Conservation (phyloP, 2,113 vertebrate species). For the Salvelinus namaycush region DNA sequence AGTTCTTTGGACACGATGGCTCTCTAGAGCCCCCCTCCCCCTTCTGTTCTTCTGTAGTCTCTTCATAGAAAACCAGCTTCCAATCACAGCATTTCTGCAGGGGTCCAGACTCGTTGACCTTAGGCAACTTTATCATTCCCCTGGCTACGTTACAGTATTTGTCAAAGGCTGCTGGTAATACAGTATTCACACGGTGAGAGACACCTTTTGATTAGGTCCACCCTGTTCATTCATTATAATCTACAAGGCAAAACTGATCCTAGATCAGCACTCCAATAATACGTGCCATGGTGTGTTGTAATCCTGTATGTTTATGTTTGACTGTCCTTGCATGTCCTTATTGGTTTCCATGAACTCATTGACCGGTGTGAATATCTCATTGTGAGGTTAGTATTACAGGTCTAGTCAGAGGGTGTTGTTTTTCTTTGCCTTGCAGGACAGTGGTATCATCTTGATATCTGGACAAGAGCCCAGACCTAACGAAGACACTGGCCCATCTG, state of each 20-base stretch:
- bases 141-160: too few species aligned
- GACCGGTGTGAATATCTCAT: neutral
- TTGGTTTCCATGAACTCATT: neutral
- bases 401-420: too few species aligned
- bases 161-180: too few species aligned
- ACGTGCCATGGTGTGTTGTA: too few species aligned
- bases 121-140: too few species aligned
- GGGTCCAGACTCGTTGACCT: too few species aligned
- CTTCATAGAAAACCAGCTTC: neutral
- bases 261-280: neutral
- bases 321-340: neutral
- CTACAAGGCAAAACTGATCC: neutral
- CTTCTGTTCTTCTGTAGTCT: conserved; percentile 3
- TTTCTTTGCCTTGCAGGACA: neutral
- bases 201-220: neutral
- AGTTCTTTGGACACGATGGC: conserved; percentile 17
- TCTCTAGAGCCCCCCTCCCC: neutral
- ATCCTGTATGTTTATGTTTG: too few species aligned
- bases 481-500: neutral
- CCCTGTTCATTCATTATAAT: too few species aligned
- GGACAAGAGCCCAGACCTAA: neutral
- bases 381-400: neutral
- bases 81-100: too few species aligned
- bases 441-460: conserved; percentile 4
- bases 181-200: too few species aligned